phyloP scores from a whole-genome alignment of 2,888 invertebrate species.

The Malachius bipustulatus region DNA sequence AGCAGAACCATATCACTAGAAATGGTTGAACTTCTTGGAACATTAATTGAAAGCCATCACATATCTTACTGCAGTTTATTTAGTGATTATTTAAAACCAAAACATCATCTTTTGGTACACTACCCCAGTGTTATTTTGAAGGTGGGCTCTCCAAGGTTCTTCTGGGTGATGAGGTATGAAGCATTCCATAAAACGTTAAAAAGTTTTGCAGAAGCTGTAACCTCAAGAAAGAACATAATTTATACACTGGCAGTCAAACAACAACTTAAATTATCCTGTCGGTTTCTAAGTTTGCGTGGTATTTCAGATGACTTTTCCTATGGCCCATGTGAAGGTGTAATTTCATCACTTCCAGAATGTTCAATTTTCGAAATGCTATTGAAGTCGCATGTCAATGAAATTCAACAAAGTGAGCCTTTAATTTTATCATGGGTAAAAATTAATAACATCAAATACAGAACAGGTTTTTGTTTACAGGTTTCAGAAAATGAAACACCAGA shows the following conservation, averaged over 20 bases:
- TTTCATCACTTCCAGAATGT: constrained; percentile 8
- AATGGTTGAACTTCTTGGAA: too few relatives aligned
- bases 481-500: constrained; percentile 5
- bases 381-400: background rate
- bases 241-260: constrained; percentile 5
- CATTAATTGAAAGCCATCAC: constrained; percentile 8
- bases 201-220: constrained; percentile 8
- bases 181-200: constrained; percentile 7
- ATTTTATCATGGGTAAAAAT: constrained; percentile 7
- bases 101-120: too few relatives aligned
- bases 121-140: constrained; percentile 8
- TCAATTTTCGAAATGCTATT: constrained; percentile 6
- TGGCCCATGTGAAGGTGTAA: constrained; percentile 5
- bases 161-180: constrained; percentile 8
- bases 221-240: constrained; percentile 7
- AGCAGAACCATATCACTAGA: constrained; percentile 4
- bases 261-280: constrained; percentile 6
- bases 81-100: too few relatives aligned
- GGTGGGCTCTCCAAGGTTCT: constrained; percentile 6
- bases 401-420: constrained; percentile 4
- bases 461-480: constrained; percentile 4
- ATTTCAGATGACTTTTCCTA: constrained; percentile 1
- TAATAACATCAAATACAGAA: constrained; percentile 8
- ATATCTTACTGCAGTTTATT: too few relatives aligned
- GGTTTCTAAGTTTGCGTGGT: constrained; percentile 6